A percentile compares a stretch with the other conserved stretches of the same genome.
Conservation (phyloP, 2,797 vertebrate species). For the Argyrosomus regius region DNA sequence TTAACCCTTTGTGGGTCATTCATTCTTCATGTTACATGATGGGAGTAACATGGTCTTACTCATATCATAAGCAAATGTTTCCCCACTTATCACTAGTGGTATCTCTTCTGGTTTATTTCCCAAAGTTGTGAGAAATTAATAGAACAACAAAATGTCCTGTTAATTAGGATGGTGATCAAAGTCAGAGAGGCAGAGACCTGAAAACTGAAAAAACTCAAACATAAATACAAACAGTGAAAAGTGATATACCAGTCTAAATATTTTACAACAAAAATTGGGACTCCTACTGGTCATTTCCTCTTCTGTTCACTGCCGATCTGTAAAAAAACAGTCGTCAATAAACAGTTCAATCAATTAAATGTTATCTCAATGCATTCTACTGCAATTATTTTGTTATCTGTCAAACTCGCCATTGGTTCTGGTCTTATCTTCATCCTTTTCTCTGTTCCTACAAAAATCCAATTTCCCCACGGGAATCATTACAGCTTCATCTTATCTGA, state of each 20-base stretch:
- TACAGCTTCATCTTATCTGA: constrained; percentile 39
- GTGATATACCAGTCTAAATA: neutral
- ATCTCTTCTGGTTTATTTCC: neutral
- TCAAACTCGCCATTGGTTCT: constrained; percentile 11
- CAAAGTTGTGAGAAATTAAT: neutral
- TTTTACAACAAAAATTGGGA: neutral
- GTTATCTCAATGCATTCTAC: constrained; percentile 7
- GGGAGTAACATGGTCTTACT: neutral
- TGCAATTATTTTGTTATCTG: constrained; percentile 39
- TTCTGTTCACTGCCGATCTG: neutral
- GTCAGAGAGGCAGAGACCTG: neutral
- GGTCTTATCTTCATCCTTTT: constrained; percentile 40
- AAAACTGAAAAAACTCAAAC: neutral
- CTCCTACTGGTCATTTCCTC: neutral
- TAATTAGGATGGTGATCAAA: neutral
- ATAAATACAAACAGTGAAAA: neutral
- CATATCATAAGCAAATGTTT: neutral
- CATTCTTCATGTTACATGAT: neutral
- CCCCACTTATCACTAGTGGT: neutral
- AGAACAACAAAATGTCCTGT: neutral
- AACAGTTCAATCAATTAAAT: constrained; percentile 18
- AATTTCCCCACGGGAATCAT: constrained; percentile 16
- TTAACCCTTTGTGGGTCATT: neutral
- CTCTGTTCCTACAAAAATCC: constrained; percentile 22
- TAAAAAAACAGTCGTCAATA: neutral